Conservation (phyloP, 2,113 vertebrate species). For the Mesembrinibis cayennensis region DNA sequence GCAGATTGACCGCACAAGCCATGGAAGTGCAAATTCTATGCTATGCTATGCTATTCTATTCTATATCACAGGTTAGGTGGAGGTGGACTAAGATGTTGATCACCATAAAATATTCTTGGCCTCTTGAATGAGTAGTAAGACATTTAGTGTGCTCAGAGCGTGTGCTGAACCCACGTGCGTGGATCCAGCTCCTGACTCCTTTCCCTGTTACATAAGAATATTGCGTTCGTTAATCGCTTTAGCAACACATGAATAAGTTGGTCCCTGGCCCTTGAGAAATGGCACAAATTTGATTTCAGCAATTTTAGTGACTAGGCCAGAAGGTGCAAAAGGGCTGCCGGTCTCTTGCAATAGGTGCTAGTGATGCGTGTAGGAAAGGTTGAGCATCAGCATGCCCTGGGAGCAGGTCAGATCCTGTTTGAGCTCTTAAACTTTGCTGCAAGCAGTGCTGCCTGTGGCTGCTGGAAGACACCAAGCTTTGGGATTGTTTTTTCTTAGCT, state of each 20-base stretch:
- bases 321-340: neutral
- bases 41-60: neutral
- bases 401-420: neutral
- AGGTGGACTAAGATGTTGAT: neutral
- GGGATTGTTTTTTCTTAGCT: neutral
- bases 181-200: neutral
- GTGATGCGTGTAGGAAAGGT: neutral
- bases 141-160: neutral
- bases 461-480: neutral
- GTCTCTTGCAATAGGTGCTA: neutral
- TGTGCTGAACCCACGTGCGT: neutral
- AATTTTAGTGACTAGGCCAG: neutral
- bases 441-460: neutral
- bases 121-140: neutral
- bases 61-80: neutral
- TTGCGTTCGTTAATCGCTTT: neutral
- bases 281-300: neutral
- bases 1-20: neutral
- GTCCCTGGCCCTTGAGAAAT: neutral
- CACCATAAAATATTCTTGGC: neutral
- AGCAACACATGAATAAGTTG: neutral
- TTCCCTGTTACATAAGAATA: neutral
- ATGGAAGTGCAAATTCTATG: neutral
- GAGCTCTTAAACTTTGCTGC: neutral
- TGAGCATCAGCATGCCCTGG: neutral